Conservation (phyloP, 2,888 invertebrate genomes). For the Onchidella celtica region DNA sequence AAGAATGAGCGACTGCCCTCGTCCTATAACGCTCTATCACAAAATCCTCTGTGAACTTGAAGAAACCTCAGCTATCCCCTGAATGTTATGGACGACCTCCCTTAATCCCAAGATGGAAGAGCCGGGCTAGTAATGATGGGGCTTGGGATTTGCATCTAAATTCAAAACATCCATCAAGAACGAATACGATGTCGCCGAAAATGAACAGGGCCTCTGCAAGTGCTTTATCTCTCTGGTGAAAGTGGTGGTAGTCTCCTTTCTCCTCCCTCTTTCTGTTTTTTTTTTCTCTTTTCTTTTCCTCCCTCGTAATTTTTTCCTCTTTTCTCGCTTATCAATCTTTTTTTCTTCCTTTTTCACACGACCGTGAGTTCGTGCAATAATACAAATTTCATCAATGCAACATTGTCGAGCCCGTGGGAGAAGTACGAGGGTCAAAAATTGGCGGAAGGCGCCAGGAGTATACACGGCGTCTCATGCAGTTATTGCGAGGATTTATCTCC, state of each 20-base stretch:
- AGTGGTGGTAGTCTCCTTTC: no score
- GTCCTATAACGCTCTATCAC: conserved; percentile 26
- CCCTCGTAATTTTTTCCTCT: no score
- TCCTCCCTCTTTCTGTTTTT: no score
- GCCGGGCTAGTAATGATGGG: conserved; percentile 36
- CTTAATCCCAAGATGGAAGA: conserved; percentile 53
- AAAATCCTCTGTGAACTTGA: conserved; percentile 9
- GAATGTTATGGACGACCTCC: conserved; percentile 48
- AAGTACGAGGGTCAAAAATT: conserved; percentile 44
- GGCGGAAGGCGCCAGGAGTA: conserved; percentile 52
- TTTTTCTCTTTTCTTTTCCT: no score
- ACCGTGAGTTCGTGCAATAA: conserved; percentile 42
- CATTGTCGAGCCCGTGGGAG: conserved; percentile 20
- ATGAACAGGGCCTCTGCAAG: conserved; percentile 46
- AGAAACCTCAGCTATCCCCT: conserved; percentile 7
- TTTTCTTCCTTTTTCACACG: no score
- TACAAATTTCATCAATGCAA: conserved; percentile 55
- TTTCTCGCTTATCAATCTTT: no score
- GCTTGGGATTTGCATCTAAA: conserved; percentile 58
- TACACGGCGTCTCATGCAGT: conserved; percentile 52
- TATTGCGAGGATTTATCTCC: conserved; percentile 55
- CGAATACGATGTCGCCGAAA: conserved; percentile 44
- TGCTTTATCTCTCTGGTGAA: conserved; percentile 45
- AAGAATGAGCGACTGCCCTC: conserved; percentile 35
- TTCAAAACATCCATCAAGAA: conserved; percentile 56